Evolutionary conservation across 2,888 invertebrate genomes (phyloP), one percentile per base, ranked within the genome.

Genomic region (Trichacis sp.): DNA sequence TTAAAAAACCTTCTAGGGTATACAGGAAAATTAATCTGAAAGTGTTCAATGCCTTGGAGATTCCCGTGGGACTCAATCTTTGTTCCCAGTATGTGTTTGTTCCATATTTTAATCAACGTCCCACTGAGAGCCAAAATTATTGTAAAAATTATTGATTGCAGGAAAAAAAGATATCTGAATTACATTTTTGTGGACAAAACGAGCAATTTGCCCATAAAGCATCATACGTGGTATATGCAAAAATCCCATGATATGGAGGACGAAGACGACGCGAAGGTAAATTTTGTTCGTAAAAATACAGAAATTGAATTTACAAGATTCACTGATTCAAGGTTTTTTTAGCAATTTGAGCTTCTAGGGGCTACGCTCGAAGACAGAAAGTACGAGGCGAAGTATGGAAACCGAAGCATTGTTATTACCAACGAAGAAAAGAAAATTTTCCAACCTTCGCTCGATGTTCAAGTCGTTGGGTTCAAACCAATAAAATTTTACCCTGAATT

Each of bases 401-500:
- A 36, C 0, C 51, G n/a, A 30, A 43, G 1, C 3, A 52, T 60
- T 12, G 12, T 24, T 0, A 50, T 64, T 18, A 30, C 51, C 2
- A 15, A 11, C 9, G 15, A 45, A 2, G 68, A 64, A 50, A 47
- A 14, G 14, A 36, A 40, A 11, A 12, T 20, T 24, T 47, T 68
- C 11, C 51, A 48, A 12, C 17, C 43, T 11, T 5, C 24, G n/a
- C 24, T 24, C 12, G 2, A 19, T 0, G 12, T 74, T 8, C 42
- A 70, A 36, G 42, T 72, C 56, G 24, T 74, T 11, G 68, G 67
- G 4, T 74, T 71, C 30, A 61, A 70, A 36, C 63, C 57, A 6
- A 38, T 48, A 15, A 29, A 53, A 1, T 46, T 51, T 24, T 63
- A 71, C 43, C 53, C 62, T 6, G 29, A 63, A 17, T 54, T 61